Conservation (phyloP, 2,888 invertebrate genomes). For the Leptinotarsa haldemani region DNA sequence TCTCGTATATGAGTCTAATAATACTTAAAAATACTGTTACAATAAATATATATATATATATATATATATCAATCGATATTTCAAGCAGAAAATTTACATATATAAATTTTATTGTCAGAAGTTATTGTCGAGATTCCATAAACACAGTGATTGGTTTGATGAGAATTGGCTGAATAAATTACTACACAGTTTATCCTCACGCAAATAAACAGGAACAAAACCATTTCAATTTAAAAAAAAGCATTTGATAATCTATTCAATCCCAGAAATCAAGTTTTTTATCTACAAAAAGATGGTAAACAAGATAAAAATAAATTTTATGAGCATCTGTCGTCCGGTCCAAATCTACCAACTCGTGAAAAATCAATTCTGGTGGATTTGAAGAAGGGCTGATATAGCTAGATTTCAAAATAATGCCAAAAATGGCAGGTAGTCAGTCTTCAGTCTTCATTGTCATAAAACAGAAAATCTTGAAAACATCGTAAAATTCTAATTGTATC, state of each 20-base stretch:
- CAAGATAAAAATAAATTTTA: too few species aligned
- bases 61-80: not conserved
- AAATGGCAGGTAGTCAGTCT: too few species aligned
- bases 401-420: too few species aligned
- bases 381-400: too few species aligned
- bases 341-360: too few species aligned
- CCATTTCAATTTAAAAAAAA: not conserved
- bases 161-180: not conserved
- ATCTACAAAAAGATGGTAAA: too few species aligned
- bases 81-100: not conserved
- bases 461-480: too few species aligned
- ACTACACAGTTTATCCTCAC: too few species aligned
- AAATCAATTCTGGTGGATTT: too few species aligned
- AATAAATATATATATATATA: not conserved
- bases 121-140: not conserved
- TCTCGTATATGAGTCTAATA: not conserved
- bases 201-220: not conserved
- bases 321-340: too few species aligned
- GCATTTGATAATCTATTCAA: not conserved
- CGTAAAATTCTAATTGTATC: too few species aligned
- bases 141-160: not conserved
- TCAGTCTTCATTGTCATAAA: too few species aligned
- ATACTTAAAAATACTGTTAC: constrained; percentile 3
- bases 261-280: not conserved
- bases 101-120: not conserved